Conservation (phyloP, 2,113 vertebrate species). For the Cyprinodon tularosa region DNA sequence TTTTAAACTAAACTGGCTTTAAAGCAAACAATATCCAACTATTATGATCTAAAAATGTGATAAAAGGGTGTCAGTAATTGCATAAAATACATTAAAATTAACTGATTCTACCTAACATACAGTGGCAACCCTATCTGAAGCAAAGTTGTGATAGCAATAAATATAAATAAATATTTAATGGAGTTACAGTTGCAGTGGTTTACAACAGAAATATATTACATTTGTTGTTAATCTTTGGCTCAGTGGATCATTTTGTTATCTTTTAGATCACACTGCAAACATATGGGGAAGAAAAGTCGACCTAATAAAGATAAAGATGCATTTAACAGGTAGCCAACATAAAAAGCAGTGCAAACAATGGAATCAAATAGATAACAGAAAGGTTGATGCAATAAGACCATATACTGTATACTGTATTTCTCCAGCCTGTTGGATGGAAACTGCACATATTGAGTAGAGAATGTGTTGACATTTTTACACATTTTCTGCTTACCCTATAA, state of each 20-base stretch:
- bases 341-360: not conserved
- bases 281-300: not conserved
- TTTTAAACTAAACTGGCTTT: not conserved
- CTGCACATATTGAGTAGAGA: not conserved
- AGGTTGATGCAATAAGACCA: not conserved
- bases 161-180: not conserved
- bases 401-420: not conserved
- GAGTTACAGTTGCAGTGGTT: not conserved
- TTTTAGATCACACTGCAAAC: not conserved
- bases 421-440: not conserved
- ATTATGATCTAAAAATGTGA: not conserved
- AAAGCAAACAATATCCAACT: not conserved
- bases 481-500: not conserved
- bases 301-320: not conserved
- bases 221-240: not conserved
- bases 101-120: too few relatives aligned
- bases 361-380: not conserved
- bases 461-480: not conserved
- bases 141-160: not conserved
- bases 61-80: not conserved
- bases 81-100: too few relatives aligned
- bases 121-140: too few relatives aligned
- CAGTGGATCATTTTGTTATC: not conserved
- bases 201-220: not conserved
- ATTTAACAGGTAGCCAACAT: constrained; percentile 1